phyloP scores from a whole-genome alignment of 2,797 vertebrate species.

The Chelmon rostratus region DNA sequence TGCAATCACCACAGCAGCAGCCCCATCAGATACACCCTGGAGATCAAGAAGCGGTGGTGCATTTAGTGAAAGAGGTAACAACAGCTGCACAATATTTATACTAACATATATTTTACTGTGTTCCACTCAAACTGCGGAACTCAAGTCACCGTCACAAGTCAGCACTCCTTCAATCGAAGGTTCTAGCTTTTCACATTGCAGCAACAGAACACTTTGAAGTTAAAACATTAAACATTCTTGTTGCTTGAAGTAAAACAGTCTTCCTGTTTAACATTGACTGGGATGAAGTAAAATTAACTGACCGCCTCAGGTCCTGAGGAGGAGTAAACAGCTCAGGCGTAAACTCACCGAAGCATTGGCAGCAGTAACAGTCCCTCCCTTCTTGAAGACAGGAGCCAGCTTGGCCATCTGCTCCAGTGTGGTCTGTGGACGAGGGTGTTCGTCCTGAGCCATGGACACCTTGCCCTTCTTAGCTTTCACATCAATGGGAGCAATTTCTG shows the following conservation, averaged over 20 bases:
- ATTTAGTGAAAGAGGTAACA: constrained; percentile 6
- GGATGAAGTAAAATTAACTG: not conserved
- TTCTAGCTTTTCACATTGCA: not conserved
- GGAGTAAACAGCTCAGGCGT: not conserved
- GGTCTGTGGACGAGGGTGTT: constrained; percentile 94
- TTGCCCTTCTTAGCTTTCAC: constrained; percentile 94
- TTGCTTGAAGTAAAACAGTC: not conserved
- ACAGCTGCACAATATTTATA: not conserved
- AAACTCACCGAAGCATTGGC: constrained; percentile 95
- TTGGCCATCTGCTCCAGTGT: constrained; percentile 93
- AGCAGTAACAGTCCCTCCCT: constrained; percentile 94
- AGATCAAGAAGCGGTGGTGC: not conserved
- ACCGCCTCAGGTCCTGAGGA: not conserved
- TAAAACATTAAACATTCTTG: not conserved
- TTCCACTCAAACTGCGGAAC: not conserved
- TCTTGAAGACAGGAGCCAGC: constrained; percentile 93
- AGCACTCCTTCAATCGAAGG: not conserved
- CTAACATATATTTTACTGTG: not conserved
- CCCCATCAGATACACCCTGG: constrained; percentile 94
- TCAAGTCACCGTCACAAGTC: not conserved
- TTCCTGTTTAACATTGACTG: not conserved
- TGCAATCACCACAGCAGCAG: constrained; percentile 91
- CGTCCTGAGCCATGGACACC: constrained; percentile 90
- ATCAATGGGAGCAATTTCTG: constrained; percentile 94
- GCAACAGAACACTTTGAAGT: not conserved